Evolutionary conservation across 92 coral and sea anemone genomes (phyloP), one percentile per base, ranked within the genome.

Genomic region (Porites rus): DNA sequence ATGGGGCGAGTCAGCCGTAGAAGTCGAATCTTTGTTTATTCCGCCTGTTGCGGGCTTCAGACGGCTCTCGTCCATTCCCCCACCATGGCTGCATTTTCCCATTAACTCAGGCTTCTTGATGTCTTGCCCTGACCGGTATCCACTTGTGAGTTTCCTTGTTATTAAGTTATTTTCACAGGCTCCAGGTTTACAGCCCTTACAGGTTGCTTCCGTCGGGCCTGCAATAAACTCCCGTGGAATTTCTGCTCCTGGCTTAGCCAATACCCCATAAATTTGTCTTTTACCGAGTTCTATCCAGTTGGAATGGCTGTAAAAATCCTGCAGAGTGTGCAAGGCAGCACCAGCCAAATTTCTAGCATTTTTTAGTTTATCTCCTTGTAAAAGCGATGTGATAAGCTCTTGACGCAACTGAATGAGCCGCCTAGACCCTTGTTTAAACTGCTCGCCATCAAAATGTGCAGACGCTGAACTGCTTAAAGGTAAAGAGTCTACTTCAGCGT

Each of bases 261-360:
- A 84, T 51, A 11, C 80, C 7, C 74, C 69, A 20, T 83, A 58
- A 14, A 72, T 76, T 43, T 50, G 24, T 0, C 11, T 7, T 77
- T 88, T 91, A 38, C 92, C 94, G 13, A 76, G 59, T 63, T 91
- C 94, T 77, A 91, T 73, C 94, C 94, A 91, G 66, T 88, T 91
- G 12, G 94, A 88, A 25, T 83, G 92, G 66, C 94, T 91, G 92
- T 91, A 91, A 74, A 91, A 91, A 68, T 91, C 94, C 28, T 91
- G 94, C 70, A 91, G 67, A 0, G 94, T 91, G 80, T 91, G 94
- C 52, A 91, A 85, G 7, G 79, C 89, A 9, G 31, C 77, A 1
- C 94, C 94, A 8, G 92, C 86, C 51, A 82, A 66, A 21, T 91
- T 77, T 50, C 94, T 77, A 9, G 92, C 89, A 8, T 80, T 80